Percentiles rank a stretch among this genome's conserved stretches.
These are phyloP conservation scores for Anoncus sp. DNA, from an alignment of 2,888 invertebrate genomes.

Conservation along the genomic window DNA sequence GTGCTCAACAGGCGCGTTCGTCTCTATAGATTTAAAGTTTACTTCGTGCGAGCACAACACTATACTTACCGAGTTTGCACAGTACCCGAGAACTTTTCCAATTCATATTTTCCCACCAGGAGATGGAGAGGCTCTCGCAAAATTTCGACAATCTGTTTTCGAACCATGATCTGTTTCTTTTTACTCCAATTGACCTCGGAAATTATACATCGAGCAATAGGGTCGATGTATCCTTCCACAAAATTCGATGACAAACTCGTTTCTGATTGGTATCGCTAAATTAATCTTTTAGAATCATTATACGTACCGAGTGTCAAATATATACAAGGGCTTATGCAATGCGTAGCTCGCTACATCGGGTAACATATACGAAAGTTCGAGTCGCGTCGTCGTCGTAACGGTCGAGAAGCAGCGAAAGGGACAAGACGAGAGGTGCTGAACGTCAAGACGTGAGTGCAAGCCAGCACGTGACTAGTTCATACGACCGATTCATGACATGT, in stretches of 20 bases:
- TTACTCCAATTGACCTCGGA: too few species aligned
- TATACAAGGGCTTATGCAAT: not conserved
- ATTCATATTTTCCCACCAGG: too few species aligned
- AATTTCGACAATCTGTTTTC: too few species aligned
- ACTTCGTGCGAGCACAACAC: not conserved
- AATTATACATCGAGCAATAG: too few species aligned
- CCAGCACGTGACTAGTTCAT: constrained; percentile 45
- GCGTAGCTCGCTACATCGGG: not conserved
- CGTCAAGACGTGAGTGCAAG: constrained; percentile 49
- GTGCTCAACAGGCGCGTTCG: not conserved
- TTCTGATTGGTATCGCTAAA: not conserved
- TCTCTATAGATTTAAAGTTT: not conserved
- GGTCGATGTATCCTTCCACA: too few species aligned
- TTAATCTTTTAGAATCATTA: not conserved
- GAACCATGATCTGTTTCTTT: too few species aligned
- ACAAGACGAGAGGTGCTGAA: constrained; percentile 39
- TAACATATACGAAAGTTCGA: constrained; percentile 6
- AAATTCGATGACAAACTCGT: too few species aligned
- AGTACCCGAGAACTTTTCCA: not conserved
- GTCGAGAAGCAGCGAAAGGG: constrained; percentile 41
- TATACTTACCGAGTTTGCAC: not conserved
- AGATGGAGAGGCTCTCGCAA: too few species aligned
- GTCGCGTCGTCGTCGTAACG: constrained; percentile 23
- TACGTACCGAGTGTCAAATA: not conserved
- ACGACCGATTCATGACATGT: constrained; percentile 27